Evolutionary conservation across 2,113 vertebrate genomes (phyloP), one percentile per base, ranked within the genome.

Genomic region (Xiphophorus maculatus): DNA sequence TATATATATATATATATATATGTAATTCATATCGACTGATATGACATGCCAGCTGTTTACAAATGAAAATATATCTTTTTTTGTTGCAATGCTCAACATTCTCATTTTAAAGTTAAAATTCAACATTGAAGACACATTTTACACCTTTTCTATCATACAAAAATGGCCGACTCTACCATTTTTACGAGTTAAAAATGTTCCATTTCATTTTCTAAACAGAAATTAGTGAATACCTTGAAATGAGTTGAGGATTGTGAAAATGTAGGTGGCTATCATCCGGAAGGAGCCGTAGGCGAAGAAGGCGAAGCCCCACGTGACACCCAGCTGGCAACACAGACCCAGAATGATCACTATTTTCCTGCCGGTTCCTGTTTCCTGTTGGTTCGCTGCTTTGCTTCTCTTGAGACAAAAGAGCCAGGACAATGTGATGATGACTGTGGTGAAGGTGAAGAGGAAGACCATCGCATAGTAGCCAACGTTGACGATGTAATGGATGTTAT

Each of bases 181-280:
- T 15, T 42, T 42, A 4, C 14, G 40, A 5, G 3, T 2, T 42
- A 42, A 15, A 54, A 54, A 22, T 6, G 19, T 58, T n/a, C 1
- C 7, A 58, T n/a, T 25, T 10, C 1, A 17, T 10, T 19, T 9
- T 5, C 25, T 19, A 10, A 0, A n/a, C 3, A 58, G 25, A 7
- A 66, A 1, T 12, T n/a, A n/a, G 27, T 66, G 3, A 19, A 63
- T 82, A 94, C 94, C 94, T 93, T 95, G 93, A 27, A 90, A 89
- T 37, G 94, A 95, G 79, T 94, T 94, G 37, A 94, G 83, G 74
- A 87, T 32, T 19, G 93, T 91, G 80, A 94, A 95, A 37, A 93
- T 90, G 90, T 94, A 94, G 88, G 83, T 86, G 2, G 90, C 64
- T 0, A 90, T 86, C 27, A 94, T 69, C 13, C 4, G 77, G 28